Conservation (phyloP, 2,888 invertebrate genomes). For the Lasioglossum marginatum region DNA sequence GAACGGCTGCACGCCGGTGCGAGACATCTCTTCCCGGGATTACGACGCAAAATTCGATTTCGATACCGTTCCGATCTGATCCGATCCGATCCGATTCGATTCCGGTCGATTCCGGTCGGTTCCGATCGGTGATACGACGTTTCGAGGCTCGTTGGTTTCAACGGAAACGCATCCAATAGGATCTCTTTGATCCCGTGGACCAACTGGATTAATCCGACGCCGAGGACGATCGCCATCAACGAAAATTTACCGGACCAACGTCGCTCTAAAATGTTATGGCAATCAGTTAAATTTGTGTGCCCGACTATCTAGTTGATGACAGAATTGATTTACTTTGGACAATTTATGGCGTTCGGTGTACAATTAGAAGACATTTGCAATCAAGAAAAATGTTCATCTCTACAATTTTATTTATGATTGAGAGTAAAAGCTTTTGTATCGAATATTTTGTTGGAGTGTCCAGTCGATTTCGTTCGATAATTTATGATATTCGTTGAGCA, state of each 20-base stretch:
- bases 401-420: no score
- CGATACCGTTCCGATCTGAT: neutral
- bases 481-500: neutral
- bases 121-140: neutral
- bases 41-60: constrained; percentile 11
- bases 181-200: neutral
- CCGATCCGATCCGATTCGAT: neutral
- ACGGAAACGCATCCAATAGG: neutral
- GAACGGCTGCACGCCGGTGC: constrained; percentile 54
- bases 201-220: neutral
- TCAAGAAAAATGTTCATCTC: no score
- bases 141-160: neutral
- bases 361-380: no score
- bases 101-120: neutral
- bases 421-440: no score
- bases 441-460: no score
- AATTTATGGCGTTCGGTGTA: no score
- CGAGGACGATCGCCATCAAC: neutral
- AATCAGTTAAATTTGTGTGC: neutral
- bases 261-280: neutral
- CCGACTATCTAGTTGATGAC: neutral
- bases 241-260: neutral
- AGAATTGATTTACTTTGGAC: neutral
- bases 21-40: constrained; percentile 34
- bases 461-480: neutral